These are phyloP conservation scores for Clusia tigrina DNA, from an alignment of 2,888 invertebrate species.

Conservation along the genomic window DNA sequence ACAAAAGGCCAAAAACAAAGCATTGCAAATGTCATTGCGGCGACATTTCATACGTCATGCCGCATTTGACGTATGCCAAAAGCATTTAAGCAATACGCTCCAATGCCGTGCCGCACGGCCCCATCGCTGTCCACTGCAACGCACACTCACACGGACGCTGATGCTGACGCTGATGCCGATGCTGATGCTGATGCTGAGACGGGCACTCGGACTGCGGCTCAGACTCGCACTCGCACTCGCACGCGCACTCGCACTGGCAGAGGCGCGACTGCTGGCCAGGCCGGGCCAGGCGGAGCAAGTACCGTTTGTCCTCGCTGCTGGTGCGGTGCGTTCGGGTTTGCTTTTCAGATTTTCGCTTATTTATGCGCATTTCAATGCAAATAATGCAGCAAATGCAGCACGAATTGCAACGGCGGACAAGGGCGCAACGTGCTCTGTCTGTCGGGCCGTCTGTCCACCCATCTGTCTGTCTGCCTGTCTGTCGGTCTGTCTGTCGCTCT, in stretches of 20 bases:
- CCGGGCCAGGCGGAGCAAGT: conserved; percentile 33
- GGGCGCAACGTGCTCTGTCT: too few relatives aligned
- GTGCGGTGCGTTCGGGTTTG: conserved; percentile 32
- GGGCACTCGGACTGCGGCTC: too few relatives aligned
- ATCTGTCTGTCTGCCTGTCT: too few relatives aligned
- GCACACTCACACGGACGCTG: too few relatives aligned
- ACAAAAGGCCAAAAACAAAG: conserved; percentile 16
- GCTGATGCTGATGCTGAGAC: too few relatives aligned
- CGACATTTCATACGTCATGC: conserved; percentile 28
- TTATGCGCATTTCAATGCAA: conserved; percentile 47
- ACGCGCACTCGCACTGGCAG: neutral
- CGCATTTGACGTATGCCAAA: conserved; percentile 50
- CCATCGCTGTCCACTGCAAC: neutral
- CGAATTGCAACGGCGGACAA: neutral
- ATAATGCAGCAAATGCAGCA: conserved; percentile 20
- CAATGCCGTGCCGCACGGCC: neutral
- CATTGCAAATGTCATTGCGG: conserved; percentile 25
- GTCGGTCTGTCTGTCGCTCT: too few relatives aligned
- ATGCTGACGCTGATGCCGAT: too few relatives aligned
- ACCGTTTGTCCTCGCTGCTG: conserved; percentile 40
- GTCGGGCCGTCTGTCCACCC: too few relatives aligned
- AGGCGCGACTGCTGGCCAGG: neutral
- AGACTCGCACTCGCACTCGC: too few relatives aligned
- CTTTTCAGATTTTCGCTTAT: conserved; percentile 37
- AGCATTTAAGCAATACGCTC: conserved; percentile 40